Evolutionary conservation across 2,797 vertebrate genomes (phyloP), one percentile per base, ranked within the genome.

Genomic region (Sebastes iracundus): DNA sequence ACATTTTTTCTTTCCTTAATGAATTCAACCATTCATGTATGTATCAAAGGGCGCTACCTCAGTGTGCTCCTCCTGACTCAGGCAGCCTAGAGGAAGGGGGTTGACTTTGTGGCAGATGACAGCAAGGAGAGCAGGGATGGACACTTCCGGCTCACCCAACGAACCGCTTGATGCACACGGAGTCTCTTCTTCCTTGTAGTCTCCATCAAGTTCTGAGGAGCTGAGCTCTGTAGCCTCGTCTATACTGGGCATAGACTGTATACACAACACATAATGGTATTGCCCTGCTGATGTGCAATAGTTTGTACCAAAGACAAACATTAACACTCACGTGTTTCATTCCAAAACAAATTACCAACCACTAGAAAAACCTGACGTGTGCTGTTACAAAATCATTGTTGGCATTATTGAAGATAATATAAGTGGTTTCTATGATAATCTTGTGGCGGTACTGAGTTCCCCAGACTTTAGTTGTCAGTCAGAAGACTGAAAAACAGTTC

Each of bases 111-210:
- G 93, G 76, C 73, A 91, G 90, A 97, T 92, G 9, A 97, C 95
- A 72, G 82, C 89, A 49, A 98, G 92, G 2, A 99, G 93, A 63
- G 88, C 95, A 79, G 94, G 46, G 12, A 98, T 22, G 20, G 97
- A 96, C 84, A 98, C 97, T 10, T 89, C 87, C 75, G 86, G 94
- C 3, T 93, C 91, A 86, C 30, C 79, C 1, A 63, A 11, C 1
- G 16, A 56, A 56, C 84, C 18, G 85, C 80, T 63, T 30, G 86
- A 82, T 18, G 69, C 55, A 30, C 78, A 56, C 5, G 1, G 23
- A 72, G 53, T 9, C 16, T 87, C 88, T 12, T 79, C 80, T 58
- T 73, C 79, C 6, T 61, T 84, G 10, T 75, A 58, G 28, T 89
- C 86, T 53, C 25, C 77, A 55, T 81, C 63, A 12, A 58, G n/a